A percentile compares a stretch with the other conserved stretches of the same genome.
phyloP scores from a whole-genome alignment of 2,797 vertebrate species.

The Aratinga solstitialis region DNA sequence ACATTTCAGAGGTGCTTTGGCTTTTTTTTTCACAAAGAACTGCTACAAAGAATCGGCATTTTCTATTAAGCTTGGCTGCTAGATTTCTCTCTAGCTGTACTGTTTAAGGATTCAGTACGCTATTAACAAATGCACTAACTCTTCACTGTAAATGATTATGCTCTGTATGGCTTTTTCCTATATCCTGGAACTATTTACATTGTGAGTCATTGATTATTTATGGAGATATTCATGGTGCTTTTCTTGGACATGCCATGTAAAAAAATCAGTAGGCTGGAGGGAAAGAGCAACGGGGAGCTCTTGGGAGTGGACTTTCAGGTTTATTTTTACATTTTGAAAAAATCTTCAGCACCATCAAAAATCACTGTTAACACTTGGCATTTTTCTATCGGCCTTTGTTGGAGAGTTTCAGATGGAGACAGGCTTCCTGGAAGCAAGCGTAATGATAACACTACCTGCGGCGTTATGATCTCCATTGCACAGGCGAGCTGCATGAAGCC shows the following conservation, averaged over 20 bases:
- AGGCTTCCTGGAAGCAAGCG: neutral
- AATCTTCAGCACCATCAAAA: neutral
- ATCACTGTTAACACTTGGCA: neutral
- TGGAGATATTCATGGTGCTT: slow-evolving; percentile 12
- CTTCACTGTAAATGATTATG: neutral
- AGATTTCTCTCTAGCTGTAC: neutral
- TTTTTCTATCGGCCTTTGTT: neutral
- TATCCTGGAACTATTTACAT: slow-evolving; percentile 33
- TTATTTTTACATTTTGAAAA: slow-evolving; percentile 1
- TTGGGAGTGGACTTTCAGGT: neutral
- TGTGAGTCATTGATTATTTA: slow-evolving; percentile 26
- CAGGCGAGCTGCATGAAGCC: neutral
- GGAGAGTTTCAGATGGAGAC: neutral
- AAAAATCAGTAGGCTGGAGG: neutral
- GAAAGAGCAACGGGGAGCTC: neutral
- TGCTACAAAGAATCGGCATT: neutral
- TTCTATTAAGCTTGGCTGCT: neutral
- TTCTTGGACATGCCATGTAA: slow-evolving; percentile 1
- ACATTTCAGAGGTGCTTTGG: neutral
- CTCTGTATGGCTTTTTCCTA: neutral
- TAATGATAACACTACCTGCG: neutral
- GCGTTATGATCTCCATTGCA: neutral
- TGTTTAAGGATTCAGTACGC: neutral
- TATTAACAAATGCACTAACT: neutral
- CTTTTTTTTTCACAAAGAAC: neutral